phyloP scores from a whole-genome alignment of 2,113 vertebrate species.

The Aegithalos caudatus region DNA sequence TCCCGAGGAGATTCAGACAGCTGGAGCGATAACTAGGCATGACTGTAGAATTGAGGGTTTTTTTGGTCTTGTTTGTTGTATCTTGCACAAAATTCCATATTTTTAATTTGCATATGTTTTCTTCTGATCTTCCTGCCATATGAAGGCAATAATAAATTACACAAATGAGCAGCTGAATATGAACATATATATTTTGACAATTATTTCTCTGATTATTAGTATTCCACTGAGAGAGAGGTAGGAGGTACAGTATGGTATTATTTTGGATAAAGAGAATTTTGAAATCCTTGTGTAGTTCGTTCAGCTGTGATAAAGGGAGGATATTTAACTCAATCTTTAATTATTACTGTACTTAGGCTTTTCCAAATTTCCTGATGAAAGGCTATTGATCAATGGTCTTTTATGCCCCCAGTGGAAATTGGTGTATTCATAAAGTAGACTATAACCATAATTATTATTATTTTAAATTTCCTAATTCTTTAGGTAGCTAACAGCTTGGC shows the following conservation, averaged over 20 bases:
- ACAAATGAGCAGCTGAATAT: background rate
- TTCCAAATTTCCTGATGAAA: background rate
- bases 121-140: background rate
- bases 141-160: background rate
- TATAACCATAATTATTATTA: background rate
- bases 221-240: background rate
- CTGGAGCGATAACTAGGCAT: background rate
- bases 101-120: background rate
- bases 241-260: background rate
- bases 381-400: background rate
- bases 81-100: background rate
- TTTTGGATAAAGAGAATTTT: background rate
- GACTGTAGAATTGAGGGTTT: background rate
- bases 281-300: background rate
- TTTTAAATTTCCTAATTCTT: background rate
- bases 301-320: background rate
- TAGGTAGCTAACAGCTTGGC: background rate
- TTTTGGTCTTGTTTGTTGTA: background rate
- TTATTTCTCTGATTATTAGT: background rate
- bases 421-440: background rate
- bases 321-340: background rate
- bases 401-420: background rate
- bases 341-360: background rate
- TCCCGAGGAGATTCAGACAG: background rate
- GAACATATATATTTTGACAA: background rate